Conservation (phyloP, 35 echinoderm and acorn worm genomes). For the Heliocidaris erythrogramma region DNA sequence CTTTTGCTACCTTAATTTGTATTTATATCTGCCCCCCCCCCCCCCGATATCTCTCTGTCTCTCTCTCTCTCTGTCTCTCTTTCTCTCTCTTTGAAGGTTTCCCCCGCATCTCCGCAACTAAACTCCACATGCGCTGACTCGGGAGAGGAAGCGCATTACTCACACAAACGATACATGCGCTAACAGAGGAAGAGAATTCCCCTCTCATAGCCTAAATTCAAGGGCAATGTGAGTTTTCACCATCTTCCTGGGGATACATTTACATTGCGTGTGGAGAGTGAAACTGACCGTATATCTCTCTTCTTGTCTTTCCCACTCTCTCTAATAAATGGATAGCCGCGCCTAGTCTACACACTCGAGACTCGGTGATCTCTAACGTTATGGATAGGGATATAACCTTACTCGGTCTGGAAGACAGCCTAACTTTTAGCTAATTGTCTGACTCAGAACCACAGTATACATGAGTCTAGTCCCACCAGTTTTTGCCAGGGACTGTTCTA, state of each 20-base stretch:
- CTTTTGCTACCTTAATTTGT: neutral
- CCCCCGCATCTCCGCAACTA: neutral
- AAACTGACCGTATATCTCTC: neutral
- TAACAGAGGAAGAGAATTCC: neutral
- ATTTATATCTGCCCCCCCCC: neutral
- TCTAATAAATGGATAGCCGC: no score
- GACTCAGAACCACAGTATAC: neutral
- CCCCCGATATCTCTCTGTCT: neutral
- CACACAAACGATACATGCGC: neutral
- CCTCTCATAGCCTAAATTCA: neutral
- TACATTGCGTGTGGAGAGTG: neutral
- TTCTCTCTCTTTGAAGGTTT: neutral
- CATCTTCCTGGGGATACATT: neutral
- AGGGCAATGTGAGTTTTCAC: neutral
- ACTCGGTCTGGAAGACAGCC: neutral
- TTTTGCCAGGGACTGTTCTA: neutral
- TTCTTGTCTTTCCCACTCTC: no score
- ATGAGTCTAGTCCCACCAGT: neutral
- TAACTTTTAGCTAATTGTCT: neutral
- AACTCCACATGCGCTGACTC: neutral
- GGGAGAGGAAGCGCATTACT: neutral
- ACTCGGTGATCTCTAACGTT: no score
- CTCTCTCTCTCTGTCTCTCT: neutral
- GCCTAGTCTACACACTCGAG: no score
- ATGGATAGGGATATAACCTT: no score